Conservation (phyloP, 2,888 invertebrate genomes). For the Aproaerema taeniolella region DNA sequence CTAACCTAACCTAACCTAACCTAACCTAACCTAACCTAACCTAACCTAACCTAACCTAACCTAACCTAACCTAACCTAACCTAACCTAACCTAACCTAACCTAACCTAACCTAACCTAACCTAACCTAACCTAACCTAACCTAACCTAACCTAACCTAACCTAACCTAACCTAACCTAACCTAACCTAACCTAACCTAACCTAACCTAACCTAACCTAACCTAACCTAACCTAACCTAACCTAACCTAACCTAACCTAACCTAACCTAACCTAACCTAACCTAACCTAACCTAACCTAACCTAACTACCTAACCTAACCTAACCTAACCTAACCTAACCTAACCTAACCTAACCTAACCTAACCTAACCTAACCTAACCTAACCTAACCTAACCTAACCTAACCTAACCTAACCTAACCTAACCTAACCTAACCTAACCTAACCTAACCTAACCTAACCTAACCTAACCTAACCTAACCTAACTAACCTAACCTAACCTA, state of each 20-base stretch:
- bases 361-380: slow-evolving; percentile 12
- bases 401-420: slow-evolving; percentile 7
- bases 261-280: slow-evolving; percentile 18
- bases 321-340: slow-evolving; percentile 6
- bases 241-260: slow-evolving; percentile 20
- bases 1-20: too few species aligned
- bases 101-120: too few species aligned
- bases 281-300: slow-evolving; percentile 13
- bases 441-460: slow-evolving; percentile 9
- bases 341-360: slow-evolving; percentile 7
- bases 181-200: too few species aligned
- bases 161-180: too few species aligned
- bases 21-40: too few species aligned
- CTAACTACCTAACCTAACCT: slow-evolving; percentile 7
- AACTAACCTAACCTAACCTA: slow-evolving; percentile 8
- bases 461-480: slow-evolving; percentile 12
- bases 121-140: too few species aligned
- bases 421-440: slow-evolving; percentile 6
- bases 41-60: too few species aligned
- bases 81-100: too few species aligned
- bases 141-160: too few species aligned
- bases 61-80: too few species aligned
- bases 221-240: too few species aligned
- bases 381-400: slow-evolving; percentile 11
- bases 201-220: too few species aligned